Conservation (phyloP, 1,140 invertebrate genomes). For the Episyrphus balteatus region DNA sequence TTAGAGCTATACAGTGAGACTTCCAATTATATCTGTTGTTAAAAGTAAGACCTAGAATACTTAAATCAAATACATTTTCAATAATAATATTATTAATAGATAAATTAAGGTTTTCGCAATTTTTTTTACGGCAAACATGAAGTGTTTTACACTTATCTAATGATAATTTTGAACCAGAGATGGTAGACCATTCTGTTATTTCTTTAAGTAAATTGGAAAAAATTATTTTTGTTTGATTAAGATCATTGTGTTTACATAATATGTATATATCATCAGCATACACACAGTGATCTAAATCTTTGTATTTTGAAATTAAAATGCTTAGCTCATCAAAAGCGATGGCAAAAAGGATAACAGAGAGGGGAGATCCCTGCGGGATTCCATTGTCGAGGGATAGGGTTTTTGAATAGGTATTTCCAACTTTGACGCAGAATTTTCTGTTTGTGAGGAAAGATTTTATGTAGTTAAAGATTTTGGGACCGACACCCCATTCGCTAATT, state of each 20-base stretch:
- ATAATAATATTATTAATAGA: constrained; percentile 1
- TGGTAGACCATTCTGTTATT: not conserved
- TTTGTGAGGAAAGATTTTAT: not conserved
- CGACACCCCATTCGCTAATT: not conserved
- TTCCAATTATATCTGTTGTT: constrained; percentile 1
- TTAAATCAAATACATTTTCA: not conserved
- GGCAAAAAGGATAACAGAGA: not conserved
- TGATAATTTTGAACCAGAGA: constrained; percentile 3
- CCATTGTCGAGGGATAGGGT: not conserved
- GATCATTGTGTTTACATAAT: not conserved
- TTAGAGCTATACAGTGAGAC: not conserved
- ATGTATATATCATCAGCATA: not conserved
- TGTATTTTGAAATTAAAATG: not conserved
- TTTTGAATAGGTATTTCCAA: constrained; percentile 1
- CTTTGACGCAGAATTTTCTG: constrained; percentile 1
- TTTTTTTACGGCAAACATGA: constrained; percentile 2
- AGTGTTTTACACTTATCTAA: constrained; percentile 1
- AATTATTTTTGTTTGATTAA: not conserved
- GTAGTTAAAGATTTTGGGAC: constrained; percentile 1
- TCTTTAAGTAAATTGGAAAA: not conserved
- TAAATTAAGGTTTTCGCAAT: constrained; percentile 1
- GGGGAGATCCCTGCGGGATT: not conserved
- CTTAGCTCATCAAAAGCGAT: constrained; percentile 2
- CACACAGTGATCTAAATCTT: not conserved
- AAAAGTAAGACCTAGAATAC: constrained; percentile 2